Evolutionary conservation across 2,888 invertebrate species (phyloP), one percentile per base, ranked within the genome.

Genomic region (Sicus ferrugineus): DNA sequence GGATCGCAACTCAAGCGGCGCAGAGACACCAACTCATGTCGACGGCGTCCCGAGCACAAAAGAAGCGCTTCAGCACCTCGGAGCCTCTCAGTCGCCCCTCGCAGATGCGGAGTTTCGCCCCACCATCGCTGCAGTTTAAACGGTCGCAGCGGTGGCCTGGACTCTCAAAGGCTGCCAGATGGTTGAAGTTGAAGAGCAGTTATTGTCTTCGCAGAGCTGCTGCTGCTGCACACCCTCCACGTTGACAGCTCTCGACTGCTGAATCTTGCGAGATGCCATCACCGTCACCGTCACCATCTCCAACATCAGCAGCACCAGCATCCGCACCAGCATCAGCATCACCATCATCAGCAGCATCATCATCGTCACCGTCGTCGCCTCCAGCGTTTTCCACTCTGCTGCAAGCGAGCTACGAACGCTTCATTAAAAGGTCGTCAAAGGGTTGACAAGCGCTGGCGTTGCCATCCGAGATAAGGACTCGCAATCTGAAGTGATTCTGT

Each of bases 41-140:
- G 61, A 23, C 38, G 9, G 38, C 61, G 42, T 26, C 9, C 52
- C 28, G 26, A 42, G n/a, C 42, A 62, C 62, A 62, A 62, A 62
- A 42, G 62, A 42, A 14, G 26, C 46, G 62, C 62, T 62, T 46
- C 42, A 62, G 62, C 9, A 46, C 62, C 16, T 46, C 46, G 23
- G 5, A 54, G 19, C 34, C 23, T 65, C 59, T 69, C 31, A n/a
- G 42, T 2, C 26, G 26, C 50, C 21, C 62, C 3, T 16, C n/a
- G 42, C 28, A n/a, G 54, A 61, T 52, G 52, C 61, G 62, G 52
- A 61, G 62, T 19, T 61, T 68, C 62, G 28, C 62, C 68, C 3
- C 21, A 16, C 48, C 7, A n/a, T 9, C 9, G 23, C 28, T 2
- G 38, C n/a, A 28, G 31, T n/a, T 26, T 19, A n/a, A 65, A n/a